Base-by-base conservation (phyloP, 1,140 invertebrate species). In the Bombus polaris region DNA sequence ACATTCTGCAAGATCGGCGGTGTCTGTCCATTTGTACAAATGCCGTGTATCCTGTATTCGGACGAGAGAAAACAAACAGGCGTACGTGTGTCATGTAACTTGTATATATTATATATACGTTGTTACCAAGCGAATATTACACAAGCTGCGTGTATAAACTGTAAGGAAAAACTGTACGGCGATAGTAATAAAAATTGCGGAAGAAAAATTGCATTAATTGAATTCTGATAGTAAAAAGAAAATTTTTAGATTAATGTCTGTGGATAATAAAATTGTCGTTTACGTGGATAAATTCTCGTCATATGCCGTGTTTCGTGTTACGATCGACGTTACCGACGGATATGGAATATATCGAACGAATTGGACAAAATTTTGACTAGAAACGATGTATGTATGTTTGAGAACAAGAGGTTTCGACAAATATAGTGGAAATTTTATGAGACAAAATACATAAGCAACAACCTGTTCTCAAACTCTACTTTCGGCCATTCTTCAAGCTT, bases 1-100 rank as follows among this genome's bases (percentile, higher is more conserved):
- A 93, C 93, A 94, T 94, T 94, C 93, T 94, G 94, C 93, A 94
- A 92, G 92, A 92, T 93, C 90, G 92, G 91, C 88, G 90, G 35
- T 93, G 90, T 88, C 84, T 89, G 92, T 92, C 89, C 92, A 88
- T 84, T 83, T 86, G 88, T 88, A 85, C 75, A 78, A 88, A 32
- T 57, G 28, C 35, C 42, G 80, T 86, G 70, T 90, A 84, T 87
- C 44, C 88, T 62, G 74, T 90, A 90, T 81, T 87, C 42, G 83
- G 71, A 66, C 53, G 73, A 68, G 53, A 83, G 66, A 86, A 86
- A 82, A 79, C 47, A 83, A 35, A 75, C 39, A 66, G 47, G 70
- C 65, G 62, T 68, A 25, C 44, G 44, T 75, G 73, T 75, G n/a
- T 74, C 42, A 25, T 53, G 44, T 76, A 39, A 39, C 35, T n/a